Conservation (phyloP, 2,113 vertebrate species). For the Tangachromis dhanisi region DNA sequence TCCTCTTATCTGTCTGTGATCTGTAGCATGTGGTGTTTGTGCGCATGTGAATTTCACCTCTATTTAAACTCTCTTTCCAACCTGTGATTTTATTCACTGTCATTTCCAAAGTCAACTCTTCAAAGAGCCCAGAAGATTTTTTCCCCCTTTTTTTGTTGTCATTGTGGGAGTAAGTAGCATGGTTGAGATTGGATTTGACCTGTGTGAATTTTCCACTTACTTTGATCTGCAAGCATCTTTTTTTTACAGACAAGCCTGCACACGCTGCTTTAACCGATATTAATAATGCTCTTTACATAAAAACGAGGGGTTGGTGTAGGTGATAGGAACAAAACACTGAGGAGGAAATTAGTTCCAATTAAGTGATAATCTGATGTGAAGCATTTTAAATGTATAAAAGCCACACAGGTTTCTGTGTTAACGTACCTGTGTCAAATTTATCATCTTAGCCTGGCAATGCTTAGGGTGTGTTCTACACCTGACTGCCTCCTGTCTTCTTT, state of each 20-base stretch:
- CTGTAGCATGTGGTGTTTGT: slow-evolving; percentile 9
- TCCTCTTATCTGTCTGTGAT: background rate
- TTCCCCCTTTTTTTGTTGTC: background rate
- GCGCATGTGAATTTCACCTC: slow-evolving; percentile 19
- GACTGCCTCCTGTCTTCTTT: background rate
- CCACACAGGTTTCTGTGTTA: background rate
- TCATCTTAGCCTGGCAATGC: background rate
- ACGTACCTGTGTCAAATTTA: background rate
- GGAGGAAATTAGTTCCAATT: background rate
- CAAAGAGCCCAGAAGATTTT: background rate
- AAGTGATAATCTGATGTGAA: background rate
- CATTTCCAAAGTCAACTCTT: slow-evolving; percentile 24
- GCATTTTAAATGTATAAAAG: slow-evolving; percentile 1
- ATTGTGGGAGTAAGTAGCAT: background rate
- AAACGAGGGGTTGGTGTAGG: background rate
- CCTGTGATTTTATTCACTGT: slow-evolving; percentile 33
- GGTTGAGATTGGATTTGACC: slow-evolving; percentile 31
- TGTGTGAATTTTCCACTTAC: background rate
- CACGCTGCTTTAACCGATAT: background rate
- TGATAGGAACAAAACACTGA: background rate
- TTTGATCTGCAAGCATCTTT: slow-evolving; percentile 34
- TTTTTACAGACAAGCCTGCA: slow-evolving; percentile 5
- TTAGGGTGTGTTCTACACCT: background rate
- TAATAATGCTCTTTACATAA: slow-evolving; percentile 36
- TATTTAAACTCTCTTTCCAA: slow-evolving; percentile 13